A percentile compares a stretch with the other conserved stretches of the same genome.
Evolutionary conservation across 2,888 invertebrate genomes (phyloP).

Genomic region (Ennomos fuscantarius): DNA sequence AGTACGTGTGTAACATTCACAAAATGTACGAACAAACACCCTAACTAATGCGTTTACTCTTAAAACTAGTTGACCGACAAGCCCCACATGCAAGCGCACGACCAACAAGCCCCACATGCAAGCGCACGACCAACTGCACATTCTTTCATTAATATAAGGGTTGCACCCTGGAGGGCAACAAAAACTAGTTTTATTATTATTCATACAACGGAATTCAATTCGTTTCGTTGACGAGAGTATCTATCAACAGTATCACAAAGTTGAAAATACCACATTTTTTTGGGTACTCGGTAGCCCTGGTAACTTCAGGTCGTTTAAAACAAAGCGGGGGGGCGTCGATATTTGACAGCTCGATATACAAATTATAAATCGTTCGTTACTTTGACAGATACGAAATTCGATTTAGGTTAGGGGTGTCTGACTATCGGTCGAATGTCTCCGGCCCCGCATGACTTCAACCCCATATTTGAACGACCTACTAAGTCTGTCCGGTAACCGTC

Average conservation of each 20-base stretch:
- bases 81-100: constrained; percentile 61
- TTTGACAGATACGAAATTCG: constrained; percentile 59
- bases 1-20: constrained; percentile 26
- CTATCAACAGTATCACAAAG: constrained; percentile 58
- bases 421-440: constrained; percentile 19
- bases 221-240: constrained; percentile 64
- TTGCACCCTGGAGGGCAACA: constrained; percentile 76
- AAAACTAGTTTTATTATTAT: constrained; percentile 76
- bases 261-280: constrained; percentile 56
- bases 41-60: constrained; percentile 61
- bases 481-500: constrained; percentile 78
- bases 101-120: constrained; percentile 71
- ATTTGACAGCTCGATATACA: constrained; percentile 58
- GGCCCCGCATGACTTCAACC: constrained; percentile 73
- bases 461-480: constrained; percentile 79
- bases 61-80: constrained; percentile 72
- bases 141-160: constrained; percentile 75
- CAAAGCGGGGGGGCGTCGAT: constrained; percentile 68
- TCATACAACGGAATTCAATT: constrained; percentile 63
- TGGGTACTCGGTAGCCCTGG: constrained; percentile 58
- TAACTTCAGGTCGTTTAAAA: constrained; percentile 65
- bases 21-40: constrained; percentile 50
- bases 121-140: constrained; percentile 70
- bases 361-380: constrained; percentile 49
- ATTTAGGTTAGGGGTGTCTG: constrained; percentile 76